Evolutionary conservation across 1,140 invertebrate genomes (phyloP).

Genomic region (Amyelois transitella): DNA sequence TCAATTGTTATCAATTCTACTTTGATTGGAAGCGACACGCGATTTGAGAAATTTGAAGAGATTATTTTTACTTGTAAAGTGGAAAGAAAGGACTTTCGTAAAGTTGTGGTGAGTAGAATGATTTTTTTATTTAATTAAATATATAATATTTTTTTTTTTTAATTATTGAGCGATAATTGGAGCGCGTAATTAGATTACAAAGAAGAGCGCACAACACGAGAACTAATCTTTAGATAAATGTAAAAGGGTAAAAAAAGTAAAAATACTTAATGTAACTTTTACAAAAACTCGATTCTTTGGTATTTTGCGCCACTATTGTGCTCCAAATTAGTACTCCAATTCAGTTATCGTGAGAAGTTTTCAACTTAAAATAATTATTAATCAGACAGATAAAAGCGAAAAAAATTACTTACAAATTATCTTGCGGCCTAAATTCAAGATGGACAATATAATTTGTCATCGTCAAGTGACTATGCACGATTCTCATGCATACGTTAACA

Average conservation of each 20-base stretch:
- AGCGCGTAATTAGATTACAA: too few relatives aligned
- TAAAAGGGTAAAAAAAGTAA: too few relatives aligned
- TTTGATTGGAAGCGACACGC: not conserved
- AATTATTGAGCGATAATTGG: too few relatives aligned
- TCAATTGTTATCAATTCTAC: not conserved
- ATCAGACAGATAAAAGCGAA: not conserved
- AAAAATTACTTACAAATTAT: not conserved
- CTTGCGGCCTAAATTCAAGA: not conserved
- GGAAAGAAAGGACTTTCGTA: not conserved
- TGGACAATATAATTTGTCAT: not conserved
- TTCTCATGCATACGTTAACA: not conserved
- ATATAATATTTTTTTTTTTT: too few relatives aligned
- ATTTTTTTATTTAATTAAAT: too few relatives aligned
- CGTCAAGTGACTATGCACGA: not conserved
- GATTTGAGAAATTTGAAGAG: not conserved
- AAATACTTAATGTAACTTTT: too few relatives aligned
- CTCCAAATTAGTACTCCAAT: not conserved
- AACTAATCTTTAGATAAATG: too few relatives aligned
- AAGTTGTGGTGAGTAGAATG: too few relatives aligned
- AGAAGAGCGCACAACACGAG: too few relatives aligned
- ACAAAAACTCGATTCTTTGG: too few relatives aligned
- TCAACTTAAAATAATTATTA: not conserved
- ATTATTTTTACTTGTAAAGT: not conserved
- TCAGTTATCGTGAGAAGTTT: not conserved
- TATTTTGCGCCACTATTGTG: too few relatives aligned